Evolutionary conservation across 2,797 vertebrate genomes (phyloP), one percentile per base, ranked within the genome.

Genomic region (Semaprochilodus insignis): DNA sequence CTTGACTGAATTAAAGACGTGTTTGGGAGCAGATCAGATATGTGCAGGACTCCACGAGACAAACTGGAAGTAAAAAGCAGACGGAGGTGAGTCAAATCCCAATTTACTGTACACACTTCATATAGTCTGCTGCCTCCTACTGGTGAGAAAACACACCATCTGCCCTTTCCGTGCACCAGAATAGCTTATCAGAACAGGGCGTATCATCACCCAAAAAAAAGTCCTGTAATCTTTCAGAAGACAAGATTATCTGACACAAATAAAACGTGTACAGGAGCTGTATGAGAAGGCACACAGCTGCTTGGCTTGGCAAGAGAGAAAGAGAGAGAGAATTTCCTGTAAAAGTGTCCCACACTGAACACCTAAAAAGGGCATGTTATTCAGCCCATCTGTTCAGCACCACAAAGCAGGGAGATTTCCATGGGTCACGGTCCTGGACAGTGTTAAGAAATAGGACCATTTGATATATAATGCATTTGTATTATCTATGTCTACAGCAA

Each of bases 341-440:
- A 51, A 17, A 77, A 83, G 72, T 51, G 44, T 63, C 23, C 78
- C 69, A 72, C 52, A 80, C 44, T 14, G 67, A 89, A 79, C 84
- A 74, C 91, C 91, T 90, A 92, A 94, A 92, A 94, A 92, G 92
- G 91, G 70, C 85, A 89, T 89, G 70, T 52, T 91, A 85, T 87
- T 88, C 73, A 81, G 66, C 57, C 72, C 70, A 83, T 85, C 70
- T 75, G 40, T 36, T 52, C 44, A 60, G 48, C 54, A 77, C 82
- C 63, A 57, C 74, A 4, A 27, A 83, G 83, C 77, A 77, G 72
- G 7, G 34, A 70, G 82, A 85, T 85, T 86, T 85, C 80, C 80
- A 77, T 63, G 66, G 57, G 62, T 69, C 74, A 71, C 72, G 77
- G 73, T 81, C 83, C 86, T 81, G 77, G 67, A 70, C 31, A 72